These are phyloP conservation scores for Ectemnius lituratus DNA, from an alignment of 2,888 invertebrate genomes.

Conservation along the genomic window DNA sequence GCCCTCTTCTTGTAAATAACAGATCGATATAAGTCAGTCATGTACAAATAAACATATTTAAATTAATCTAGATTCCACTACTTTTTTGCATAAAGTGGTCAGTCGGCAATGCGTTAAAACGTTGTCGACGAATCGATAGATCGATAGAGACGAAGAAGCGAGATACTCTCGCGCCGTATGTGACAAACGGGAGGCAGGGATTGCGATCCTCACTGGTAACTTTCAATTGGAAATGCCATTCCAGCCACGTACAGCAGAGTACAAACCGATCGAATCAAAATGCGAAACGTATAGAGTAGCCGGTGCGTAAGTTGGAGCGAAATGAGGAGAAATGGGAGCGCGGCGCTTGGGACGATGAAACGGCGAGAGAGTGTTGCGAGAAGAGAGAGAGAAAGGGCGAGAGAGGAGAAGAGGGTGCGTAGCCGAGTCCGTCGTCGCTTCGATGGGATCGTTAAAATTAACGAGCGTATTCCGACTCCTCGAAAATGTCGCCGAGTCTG, in stretches of 20 bases:
- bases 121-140: neutral
- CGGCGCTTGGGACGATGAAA: neutral
- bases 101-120: too few species aligned
- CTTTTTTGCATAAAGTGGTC: too few species aligned
- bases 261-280: conserved; percentile 51
- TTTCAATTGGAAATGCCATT: conserved; percentile 9
- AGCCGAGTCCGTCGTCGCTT: conserved; percentile 37
- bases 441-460: conserved; percentile 64
- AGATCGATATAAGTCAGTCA: too few species aligned
- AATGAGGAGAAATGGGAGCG: conserved; percentile 45
- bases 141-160: neutral
- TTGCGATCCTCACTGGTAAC: conserved; percentile 14
- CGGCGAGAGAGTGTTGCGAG: too few species aligned
- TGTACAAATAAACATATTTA: too few species aligned
- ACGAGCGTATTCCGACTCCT: conserved; percentile 57
- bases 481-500: conserved; percentile 54
- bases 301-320: conserved; percentile 38
- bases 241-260: conserved; percentile 32
- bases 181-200: conserved; percentile 26
- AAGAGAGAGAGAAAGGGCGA: too few species aligned
- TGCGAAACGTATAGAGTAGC: conserved; percentile 41
- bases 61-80: too few species aligned
- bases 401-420: conserved; percentile 11
- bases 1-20: too few species aligned
- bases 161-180: conserved; percentile 29